These are phyloP conservation scores for Oceanodroma tethys DNA, from an alignment of 2,113 vertebrate species.

Conservation along the genomic window DNA sequence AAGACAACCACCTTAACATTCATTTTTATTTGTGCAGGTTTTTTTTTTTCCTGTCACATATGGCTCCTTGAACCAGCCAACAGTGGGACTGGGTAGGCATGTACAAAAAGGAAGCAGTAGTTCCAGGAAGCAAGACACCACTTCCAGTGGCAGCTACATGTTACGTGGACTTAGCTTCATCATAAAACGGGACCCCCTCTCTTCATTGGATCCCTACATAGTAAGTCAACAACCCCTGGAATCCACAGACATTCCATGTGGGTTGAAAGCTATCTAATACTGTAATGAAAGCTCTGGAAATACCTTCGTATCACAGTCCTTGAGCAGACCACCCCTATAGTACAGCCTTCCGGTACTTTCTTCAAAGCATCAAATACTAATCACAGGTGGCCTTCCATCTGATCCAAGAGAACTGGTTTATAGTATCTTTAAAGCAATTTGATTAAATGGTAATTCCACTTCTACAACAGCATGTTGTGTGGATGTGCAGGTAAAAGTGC, in stretches of 20 bases:
- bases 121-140: background rate
- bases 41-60: background rate
- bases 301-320: background rate
- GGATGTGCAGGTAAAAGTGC: background rate
- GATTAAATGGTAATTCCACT: background rate
- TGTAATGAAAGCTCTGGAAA: background rate
- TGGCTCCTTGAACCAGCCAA: background rate
- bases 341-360: background rate
- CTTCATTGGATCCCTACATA: background rate
- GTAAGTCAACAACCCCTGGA: background rate
- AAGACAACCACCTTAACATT: background rate
- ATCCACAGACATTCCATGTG: background rate
- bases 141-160: background rate
- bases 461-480: background rate
- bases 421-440: background rate
- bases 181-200: background rate
- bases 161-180: background rate
- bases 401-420: background rate
- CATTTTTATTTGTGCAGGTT: background rate
- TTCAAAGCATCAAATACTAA: background rate
- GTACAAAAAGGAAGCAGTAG: background rate
- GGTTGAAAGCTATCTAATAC: background rate
- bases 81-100: background rate
- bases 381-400: background rate
- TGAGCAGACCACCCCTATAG: background rate